Evolutionary conservation across 2,797 vertebrate species (phyloP).

Genomic region (Hafferia zeledoni): DNA sequence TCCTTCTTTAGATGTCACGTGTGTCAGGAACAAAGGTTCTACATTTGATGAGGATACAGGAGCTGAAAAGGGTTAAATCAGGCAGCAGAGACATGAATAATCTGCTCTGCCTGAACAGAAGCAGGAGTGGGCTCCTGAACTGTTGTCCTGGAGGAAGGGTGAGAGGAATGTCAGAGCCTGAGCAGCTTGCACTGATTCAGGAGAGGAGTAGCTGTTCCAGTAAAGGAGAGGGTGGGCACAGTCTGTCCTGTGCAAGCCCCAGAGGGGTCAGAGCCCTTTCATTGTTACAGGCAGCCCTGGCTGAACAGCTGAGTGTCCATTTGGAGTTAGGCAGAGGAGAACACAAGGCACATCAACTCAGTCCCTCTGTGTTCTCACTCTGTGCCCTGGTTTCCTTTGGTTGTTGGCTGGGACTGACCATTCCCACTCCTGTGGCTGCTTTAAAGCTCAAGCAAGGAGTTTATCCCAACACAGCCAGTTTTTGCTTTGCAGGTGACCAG

Average conservation of each 20-base stretch:
- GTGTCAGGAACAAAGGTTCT: background rate
- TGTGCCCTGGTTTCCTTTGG: fast-evolving
- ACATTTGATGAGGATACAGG: background rate
- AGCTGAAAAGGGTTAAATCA: background rate
- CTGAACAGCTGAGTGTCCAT: background rate
- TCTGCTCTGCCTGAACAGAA: background rate
- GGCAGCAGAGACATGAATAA: background rate
- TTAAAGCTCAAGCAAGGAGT: background rate
- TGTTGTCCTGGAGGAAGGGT: background rate
- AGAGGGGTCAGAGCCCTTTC: background rate
- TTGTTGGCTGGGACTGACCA: fast-evolving
- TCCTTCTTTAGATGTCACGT: background rate
- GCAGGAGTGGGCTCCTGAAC: background rate
- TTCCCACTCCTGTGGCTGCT: background rate
- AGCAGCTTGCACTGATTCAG: background rate
- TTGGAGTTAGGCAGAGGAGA: background rate
- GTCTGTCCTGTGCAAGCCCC: background rate
- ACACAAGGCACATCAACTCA: fast-evolving
- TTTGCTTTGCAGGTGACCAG: background rate
- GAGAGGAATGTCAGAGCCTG: background rate
- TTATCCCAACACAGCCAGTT: background rate
- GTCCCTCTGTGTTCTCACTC: background rate
- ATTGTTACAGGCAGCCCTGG: background rate
- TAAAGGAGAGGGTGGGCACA: background rate
- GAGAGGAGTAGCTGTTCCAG: background rate